Evolutionary conservation across 1,140 invertebrate genomes (phyloP).

Genomic region (Epicauta chinensis): DNA sequence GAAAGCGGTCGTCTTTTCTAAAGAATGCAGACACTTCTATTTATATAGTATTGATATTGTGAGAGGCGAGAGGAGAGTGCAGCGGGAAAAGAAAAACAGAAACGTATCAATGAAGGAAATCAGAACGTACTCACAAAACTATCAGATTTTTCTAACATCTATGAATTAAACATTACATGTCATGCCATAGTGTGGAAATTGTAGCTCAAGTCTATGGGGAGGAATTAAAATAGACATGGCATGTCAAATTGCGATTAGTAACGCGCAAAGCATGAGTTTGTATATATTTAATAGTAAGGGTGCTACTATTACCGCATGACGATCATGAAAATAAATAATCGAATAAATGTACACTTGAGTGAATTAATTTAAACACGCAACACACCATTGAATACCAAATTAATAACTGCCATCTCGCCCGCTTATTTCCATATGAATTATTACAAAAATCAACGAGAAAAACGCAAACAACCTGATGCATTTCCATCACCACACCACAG

Average conservation of each 20-base stretch:
- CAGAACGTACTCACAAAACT: too few relatives aligned
- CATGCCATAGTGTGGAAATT: too few relatives aligned
- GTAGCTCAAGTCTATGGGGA: conserved; percentile 19
- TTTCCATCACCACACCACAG: too few relatives aligned
- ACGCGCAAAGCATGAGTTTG: conserved; percentile 37
- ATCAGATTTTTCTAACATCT: too few relatives aligned
- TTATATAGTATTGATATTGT: neutral
- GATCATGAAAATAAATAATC: conserved; percentile 41
- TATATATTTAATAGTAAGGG: conserved; percentile 19
- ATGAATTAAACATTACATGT: too few relatives aligned
- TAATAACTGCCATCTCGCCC: too few relatives aligned
- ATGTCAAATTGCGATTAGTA: conserved; percentile 41
- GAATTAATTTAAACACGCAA: conserved; percentile 39
- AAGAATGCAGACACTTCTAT: conserved; percentile 24
- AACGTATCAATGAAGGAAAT: too few relatives aligned
- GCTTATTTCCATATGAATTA: too few relatives aligned
- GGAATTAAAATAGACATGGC: conserved; percentile 36
- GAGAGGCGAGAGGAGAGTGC: conserved; percentile 10
- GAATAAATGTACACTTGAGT: conserved; percentile 38
- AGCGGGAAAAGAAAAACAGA: neutral
- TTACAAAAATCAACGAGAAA: too few relatives aligned
- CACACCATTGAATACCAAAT: conserved; percentile 18
- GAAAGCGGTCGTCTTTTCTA: conserved; percentile 27
- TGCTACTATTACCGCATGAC: conserved; percentile 28
- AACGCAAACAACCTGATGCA: too few relatives aligned